Evolutionary conservation across 2,113 vertebrate genomes (phyloP).

Genomic region (Gyps fulvus): DNA sequence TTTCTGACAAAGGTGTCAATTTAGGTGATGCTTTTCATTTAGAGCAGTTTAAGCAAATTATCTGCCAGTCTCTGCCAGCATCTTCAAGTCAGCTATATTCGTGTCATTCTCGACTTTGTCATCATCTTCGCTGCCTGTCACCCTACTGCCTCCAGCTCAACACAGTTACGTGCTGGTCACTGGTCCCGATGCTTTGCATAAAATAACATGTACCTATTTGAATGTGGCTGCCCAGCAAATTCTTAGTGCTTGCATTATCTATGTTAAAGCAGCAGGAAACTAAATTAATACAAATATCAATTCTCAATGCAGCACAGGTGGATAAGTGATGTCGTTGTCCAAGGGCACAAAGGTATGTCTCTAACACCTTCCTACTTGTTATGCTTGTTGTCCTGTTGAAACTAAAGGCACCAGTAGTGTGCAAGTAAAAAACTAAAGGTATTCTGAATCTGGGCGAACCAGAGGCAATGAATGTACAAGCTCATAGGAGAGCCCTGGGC

Average conservation of each 20-base stretch:
- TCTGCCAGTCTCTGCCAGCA: not conserved
- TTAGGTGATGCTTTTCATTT: not conserved
- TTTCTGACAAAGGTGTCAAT: not conserved
- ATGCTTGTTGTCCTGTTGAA: not conserved
- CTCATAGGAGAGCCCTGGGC: not conserved
- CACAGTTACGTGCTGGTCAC: not conserved
- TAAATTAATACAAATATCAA: not conserved
- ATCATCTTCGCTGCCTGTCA: not conserved
- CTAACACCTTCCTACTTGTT: not conserved
- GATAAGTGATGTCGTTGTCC: accelerated
- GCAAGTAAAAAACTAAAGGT: not conserved
- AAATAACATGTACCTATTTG: not conserved
- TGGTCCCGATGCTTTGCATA: not conserved
- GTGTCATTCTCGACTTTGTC: not conserved
- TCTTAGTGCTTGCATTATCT: not conserved
- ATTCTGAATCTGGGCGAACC: not conserved
- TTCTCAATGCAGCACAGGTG: not conserved
- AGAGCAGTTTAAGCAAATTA: not conserved
- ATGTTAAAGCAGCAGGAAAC: not conserved
- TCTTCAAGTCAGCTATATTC: not conserved
- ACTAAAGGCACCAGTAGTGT: not conserved
- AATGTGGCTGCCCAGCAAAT: not conserved
- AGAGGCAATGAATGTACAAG: not conserved
- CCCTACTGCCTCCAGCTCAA: not conserved
- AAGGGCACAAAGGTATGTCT: not conserved